These are phyloP conservation scores for Gallinago paraguaiae DNA, from an alignment of 2,113 vertebrate genomes.

Conservation along the genomic window DNA sequence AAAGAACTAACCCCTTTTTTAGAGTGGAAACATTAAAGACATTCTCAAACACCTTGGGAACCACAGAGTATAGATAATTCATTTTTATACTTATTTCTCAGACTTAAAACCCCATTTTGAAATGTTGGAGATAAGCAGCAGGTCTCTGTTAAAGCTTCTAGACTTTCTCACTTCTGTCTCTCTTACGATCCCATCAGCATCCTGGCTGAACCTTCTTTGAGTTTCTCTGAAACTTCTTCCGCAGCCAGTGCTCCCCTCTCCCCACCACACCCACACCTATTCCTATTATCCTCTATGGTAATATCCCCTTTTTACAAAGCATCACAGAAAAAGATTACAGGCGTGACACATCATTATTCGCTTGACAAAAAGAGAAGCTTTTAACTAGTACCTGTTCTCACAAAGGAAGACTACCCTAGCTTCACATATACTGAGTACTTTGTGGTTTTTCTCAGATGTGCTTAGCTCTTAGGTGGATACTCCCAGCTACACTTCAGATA, in stretches of 20 bases:
- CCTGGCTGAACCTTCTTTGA: background rate
- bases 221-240: background rate
- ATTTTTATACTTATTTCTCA: slow-evolving; percentile 27
- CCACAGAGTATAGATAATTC: slow-evolving; percentile 16
- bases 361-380: background rate
- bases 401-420: background rate
- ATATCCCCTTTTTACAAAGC: background rate
- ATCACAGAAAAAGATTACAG: background rate
- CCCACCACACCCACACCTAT: background rate
- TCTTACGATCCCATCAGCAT: background rate
- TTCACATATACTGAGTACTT: background rate
- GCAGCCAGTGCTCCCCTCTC: background rate
- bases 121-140: background rate
- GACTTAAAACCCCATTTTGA: slow-evolving; percentile 22
- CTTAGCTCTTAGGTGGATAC: background rate
- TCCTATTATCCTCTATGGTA: background rate
- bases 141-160: background rate
- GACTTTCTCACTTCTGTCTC: background rate
- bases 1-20: slow-evolving; percentile 47
- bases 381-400: background rate
- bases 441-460: background rate
- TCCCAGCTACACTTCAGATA: background rate
- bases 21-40: slow-evolving; percentile 36
- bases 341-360: background rate
- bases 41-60: slow-evolving; percentile 39